Evolutionary conservation across 2,797 vertebrate genomes (phyloP).

Genomic region (Prionace glauca): DNA sequence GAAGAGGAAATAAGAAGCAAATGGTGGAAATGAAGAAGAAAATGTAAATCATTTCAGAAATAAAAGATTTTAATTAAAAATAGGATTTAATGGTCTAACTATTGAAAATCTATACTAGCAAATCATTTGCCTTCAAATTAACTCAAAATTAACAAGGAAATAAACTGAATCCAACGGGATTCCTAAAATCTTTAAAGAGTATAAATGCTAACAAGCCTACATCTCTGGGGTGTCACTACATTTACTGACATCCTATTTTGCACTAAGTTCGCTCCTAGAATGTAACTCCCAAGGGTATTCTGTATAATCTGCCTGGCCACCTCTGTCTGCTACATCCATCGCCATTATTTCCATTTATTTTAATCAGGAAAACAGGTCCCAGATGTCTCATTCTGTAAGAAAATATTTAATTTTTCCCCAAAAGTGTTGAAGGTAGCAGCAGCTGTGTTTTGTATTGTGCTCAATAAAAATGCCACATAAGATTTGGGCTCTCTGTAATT

Average conservation of each 20-base stretch:
- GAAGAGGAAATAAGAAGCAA: neutral
- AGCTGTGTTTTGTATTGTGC: neutral
- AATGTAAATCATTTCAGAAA: neutral
- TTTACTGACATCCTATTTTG: neutral
- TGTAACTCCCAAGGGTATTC: neutral
- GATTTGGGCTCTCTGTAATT: neutral
- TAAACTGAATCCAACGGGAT: neutral
- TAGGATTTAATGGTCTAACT: neutral
- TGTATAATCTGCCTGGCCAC: neutral
- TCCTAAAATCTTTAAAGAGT: neutral
- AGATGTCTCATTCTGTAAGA: neutral
- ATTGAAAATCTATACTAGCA: neutral
- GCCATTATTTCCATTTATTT: neutral
- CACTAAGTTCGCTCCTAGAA: neutral
- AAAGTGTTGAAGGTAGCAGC: neutral
- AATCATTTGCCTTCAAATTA: constrained; percentile 19
- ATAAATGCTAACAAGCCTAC: neutral
- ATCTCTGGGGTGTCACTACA: neutral
- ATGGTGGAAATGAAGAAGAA: neutral
- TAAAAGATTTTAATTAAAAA: neutral
- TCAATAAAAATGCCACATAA: neutral
- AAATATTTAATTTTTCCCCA: neutral
- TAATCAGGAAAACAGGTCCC: neutral
- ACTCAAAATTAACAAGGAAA: neutral
- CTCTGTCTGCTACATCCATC: neutral